Conservation (phyloP, 2,113 vertebrate species). For the Odontesthes bonariensis region DNA sequence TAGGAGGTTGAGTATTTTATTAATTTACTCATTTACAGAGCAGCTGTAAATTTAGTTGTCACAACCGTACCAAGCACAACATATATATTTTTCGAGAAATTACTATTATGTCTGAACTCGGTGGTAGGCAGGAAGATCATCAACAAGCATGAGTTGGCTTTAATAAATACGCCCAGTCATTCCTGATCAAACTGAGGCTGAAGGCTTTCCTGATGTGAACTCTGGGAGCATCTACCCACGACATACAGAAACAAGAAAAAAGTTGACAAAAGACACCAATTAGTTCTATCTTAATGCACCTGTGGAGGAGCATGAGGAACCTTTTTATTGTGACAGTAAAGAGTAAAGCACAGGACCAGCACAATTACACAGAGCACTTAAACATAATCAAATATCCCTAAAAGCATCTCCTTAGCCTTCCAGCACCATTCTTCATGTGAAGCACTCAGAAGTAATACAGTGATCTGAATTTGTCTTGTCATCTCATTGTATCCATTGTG, state of each 20-base stretch:
- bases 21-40: too few relatives aligned
- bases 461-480: not conserved
- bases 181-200: too few relatives aligned
- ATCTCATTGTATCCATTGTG: not conserved
- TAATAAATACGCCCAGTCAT: too few relatives aligned
- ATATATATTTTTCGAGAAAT: too few relatives aligned
- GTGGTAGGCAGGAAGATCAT: too few relatives aligned
- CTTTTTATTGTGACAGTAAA: slow-evolving; percentile 34
- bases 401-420: slow-evolving; percentile 30
- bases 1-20: too few relatives aligned
- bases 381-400: slow-evolving; percentile 40
- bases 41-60: too few relatives aligned
- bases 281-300: slow-evolving; percentile 29
- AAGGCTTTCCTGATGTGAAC: not conserved
- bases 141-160: too few relatives aligned
- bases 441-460: not conserved
- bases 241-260: not conserved
- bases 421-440: slow-evolving; percentile 14
- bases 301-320: not conserved
- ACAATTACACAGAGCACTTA: slow-evolving; percentile 55
- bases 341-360: slow-evolving; percentile 22
- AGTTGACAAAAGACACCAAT: slow-evolving; percentile 25
- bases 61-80: too few relatives aligned
- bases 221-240: too few relatives aligned
- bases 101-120: too few relatives aligned